Evolutionary conservation across 2,888 invertebrate genomes (phyloP), one percentile per base, ranked within the genome.

Genomic region (Spialia ferax): DNA sequence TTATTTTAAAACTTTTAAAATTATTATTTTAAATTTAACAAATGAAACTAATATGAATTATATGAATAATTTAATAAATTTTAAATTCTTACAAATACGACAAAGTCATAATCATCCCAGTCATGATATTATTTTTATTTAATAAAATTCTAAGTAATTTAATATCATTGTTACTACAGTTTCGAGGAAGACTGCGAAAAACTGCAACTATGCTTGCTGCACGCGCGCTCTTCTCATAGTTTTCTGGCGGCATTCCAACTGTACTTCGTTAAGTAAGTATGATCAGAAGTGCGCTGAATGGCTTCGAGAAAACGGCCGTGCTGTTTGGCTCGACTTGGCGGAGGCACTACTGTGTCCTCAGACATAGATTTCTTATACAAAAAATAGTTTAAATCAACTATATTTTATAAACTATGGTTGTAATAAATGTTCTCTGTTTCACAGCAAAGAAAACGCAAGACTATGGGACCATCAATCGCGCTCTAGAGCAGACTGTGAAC

Each of bases 231-330:
- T 0, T 74, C 73, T 0, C 70, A 74, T 4, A 90, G 77, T 76
- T 89, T 92, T 77, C 71, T 93, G 0, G 82, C 92, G 0, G 85
- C 93, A 0, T 94, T 83, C 74, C 82, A 94, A 68, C 77, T 94
- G 0, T 94, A 93, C 73, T 94, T 94, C 38, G 90, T 94, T 57
- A 94, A 92, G 94, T 94, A 77, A 89, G 90, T 83, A 29, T n/a
- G n/a, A n/a, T n/a, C n/a, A n/a, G n/a, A n/a, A n/a, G n/a, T n/a
- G n/a, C n/a, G n/a, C n/a, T n/a, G n/a, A n/a, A n/a, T n/a, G n/a
- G n/a, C n/a, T n/a, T n/a, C n/a, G n/a, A n/a, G n/a, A n/a, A n/a
- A n/a, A n/a, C n/a, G n/a, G n/a, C n/a, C n/a, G n/a, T n/a, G n/a
- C n/a, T n/a, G n/a, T n/a, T n/a, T n/a, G n/a, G n/a, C n/a, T n/a